Evolutionary conservation across 2,113 vertebrate species (phyloP).

Genomic region (Cromileptes altivelis): DNA sequence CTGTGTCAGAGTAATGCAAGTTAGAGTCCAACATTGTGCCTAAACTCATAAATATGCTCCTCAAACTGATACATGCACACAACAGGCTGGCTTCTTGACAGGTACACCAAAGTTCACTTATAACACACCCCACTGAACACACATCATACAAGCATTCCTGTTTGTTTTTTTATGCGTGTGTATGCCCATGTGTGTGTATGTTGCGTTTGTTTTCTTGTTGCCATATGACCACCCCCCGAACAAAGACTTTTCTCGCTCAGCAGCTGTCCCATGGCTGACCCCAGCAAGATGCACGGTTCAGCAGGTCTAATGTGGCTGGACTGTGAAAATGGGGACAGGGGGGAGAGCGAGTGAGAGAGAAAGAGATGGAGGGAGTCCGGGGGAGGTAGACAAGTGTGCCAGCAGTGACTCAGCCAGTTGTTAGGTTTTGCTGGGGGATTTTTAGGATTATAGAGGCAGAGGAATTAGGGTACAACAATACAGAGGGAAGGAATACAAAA

Average conservation of each 20-base stretch:
- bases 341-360: not conserved
- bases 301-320: slow-evolving; percentile 47
- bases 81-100: slow-evolving; percentile 4
- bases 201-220: slow-evolving; percentile 49
- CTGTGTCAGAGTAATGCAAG: slow-evolving; percentile 2
- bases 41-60: slow-evolving; percentile 2
- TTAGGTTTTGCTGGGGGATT: slow-evolving; percentile 26
- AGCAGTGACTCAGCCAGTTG: slow-evolving; percentile 48
- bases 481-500: not conserved
- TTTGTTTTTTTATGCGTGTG: not conserved
- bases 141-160: slow-evolving; percentile 20
- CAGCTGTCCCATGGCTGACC: slow-evolving; percentile 71
- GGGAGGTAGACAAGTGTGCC: slow-evolving; percentile 12
- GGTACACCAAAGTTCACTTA: slow-evolving; percentile 14
- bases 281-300: slow-evolving; percentile 61
- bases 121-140: slow-evolving; percentile 43
- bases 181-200: not conserved
- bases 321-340: slow-evolving; percentile 48
- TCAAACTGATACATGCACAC: slow-evolving; percentile 22
- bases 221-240: slow-evolving; percentile 45
- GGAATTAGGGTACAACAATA: not conserved
- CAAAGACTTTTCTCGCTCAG: slow-evolving; percentile 76
- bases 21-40: slow-evolving; percentile 11
- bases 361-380: not conserved
- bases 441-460: slow-evolving; percentile 15